Evolutionary conservation across 1,140 invertebrate genomes (phyloP).

Genomic region (Chrysoperla carnea): DNA sequence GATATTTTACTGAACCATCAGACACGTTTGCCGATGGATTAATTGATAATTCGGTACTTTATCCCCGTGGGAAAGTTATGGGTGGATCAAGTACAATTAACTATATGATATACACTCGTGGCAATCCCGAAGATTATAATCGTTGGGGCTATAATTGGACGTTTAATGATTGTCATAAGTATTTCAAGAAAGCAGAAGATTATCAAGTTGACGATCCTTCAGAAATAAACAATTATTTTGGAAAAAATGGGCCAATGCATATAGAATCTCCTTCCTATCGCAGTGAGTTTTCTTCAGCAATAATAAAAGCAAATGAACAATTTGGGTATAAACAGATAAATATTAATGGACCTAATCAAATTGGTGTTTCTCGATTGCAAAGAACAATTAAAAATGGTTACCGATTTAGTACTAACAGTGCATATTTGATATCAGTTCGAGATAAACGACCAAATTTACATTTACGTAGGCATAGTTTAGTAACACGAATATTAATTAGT

Average conservation of each 20-base stretch:
- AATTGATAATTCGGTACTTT: conserved; percentile 56
- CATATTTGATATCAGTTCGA: conserved; percentile 28
- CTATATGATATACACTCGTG: conserved; percentile 88
- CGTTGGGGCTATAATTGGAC: conserved; percentile 71
- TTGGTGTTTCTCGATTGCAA: conserved; percentile 20
- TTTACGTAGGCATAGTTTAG: conserved; percentile 39
- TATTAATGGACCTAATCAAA: conserved; percentile 27
- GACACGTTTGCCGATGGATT: conserved; percentile 58
- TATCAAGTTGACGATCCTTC: conserved; percentile 12
- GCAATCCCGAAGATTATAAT: conserved; percentile 81
- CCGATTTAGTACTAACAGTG: conserved; percentile 31
- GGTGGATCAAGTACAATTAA: conserved; percentile 73
- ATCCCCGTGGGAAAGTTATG: conserved; percentile 58
- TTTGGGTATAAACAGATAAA: conserved; percentile 30
- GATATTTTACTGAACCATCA: conserved; percentile 72
- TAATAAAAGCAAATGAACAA: conserved; percentile 29
- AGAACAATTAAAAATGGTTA: conserved; percentile 23
- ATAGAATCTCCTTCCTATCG: conserved; percentile 9
- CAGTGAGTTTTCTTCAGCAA: conserved; percentile 19
- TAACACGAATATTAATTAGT: conserved; percentile 38
- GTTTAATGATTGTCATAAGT: conserved; percentile 12
- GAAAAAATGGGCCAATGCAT: conserved; percentile 10
- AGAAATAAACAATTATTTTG: conserved; percentile 19
- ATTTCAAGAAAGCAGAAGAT: conserved; percentile 23
- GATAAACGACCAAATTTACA: conserved; percentile 40